These are phyloP conservation scores for Diachasma alloeum DNA, from an alignment of 1,140 invertebrate genomes.

Conservation along the genomic window DNA sequence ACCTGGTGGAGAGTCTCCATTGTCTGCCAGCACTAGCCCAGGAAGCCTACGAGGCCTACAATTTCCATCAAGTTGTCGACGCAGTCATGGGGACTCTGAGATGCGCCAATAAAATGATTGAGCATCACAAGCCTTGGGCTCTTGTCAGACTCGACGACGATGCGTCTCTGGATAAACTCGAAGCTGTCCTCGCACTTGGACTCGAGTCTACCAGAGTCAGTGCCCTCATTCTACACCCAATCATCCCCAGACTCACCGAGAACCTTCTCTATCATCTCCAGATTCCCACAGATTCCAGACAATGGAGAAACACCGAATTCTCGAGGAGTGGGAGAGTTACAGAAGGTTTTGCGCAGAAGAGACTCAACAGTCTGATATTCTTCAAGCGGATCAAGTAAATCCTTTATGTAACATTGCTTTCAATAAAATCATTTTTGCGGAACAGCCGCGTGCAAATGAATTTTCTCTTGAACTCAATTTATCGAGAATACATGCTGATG, in stretches of 20 bases:
- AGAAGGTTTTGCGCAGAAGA: background rate
- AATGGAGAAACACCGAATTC: conserved; percentile 63
- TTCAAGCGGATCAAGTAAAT: conserved; percentile 13
- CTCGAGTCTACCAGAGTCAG: conserved; percentile 84
- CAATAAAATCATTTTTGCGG: background rate
- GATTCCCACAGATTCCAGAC: conserved; percentile 63
- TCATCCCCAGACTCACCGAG: conserved; percentile 78
- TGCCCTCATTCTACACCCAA: conserved; percentile 82
- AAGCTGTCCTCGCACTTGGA: conserved; percentile 80
- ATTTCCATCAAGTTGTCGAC: conserved; percentile 88
- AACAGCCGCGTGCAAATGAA: background rate
- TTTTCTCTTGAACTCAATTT: too few relatives aligned
- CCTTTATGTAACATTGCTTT: background rate
- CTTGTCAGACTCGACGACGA: conserved; percentile 70
- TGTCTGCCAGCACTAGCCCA: conserved; percentile 67
- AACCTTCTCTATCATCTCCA: conserved; percentile 75
- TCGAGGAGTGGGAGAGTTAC: background rate
- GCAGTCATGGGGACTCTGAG: conserved; percentile 77
- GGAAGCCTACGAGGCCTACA: conserved; percentile 76
- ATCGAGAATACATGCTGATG: too few relatives aligned
- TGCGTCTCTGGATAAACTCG: conserved; percentile 67
- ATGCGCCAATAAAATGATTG: conserved; percentile 85
- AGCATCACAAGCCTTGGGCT: conserved; percentile 87
- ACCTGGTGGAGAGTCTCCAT: conserved; percentile 68
- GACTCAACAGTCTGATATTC: conserved; percentile 4